These are phyloP conservation scores for Trematomus loennbergii DNA, from an alignment of 2,113 vertebrate genomes.

Conservation along the genomic window DNA sequence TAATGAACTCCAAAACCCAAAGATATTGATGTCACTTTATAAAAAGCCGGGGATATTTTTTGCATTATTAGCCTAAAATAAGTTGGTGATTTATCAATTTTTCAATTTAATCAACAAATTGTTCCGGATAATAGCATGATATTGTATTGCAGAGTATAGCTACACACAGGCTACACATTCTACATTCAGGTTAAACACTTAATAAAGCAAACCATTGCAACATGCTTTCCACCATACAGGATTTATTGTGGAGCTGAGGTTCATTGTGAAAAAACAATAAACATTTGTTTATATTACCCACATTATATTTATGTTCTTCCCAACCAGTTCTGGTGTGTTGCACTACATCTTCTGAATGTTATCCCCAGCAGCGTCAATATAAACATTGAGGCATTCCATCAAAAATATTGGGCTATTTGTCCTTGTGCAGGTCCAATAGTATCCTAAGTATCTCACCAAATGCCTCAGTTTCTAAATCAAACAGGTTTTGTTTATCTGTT, in stretches of 20 bases:
- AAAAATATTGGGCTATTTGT: constrained; percentile 9
- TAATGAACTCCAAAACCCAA: neutral
- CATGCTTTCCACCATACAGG: neutral
- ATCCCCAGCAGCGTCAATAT: neutral
- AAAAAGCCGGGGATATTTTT: neutral
- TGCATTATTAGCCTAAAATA: neutral
- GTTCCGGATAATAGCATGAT: neutral
- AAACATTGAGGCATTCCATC: neutral
- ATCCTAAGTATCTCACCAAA: constrained; percentile 48
- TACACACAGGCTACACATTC: neutral
- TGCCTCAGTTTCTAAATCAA: constrained; percentile 13
- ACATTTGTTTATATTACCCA: neutral
- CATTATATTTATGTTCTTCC: neutral
- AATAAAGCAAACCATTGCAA: neutral
- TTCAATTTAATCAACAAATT: neutral
- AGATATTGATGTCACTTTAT: neutral
- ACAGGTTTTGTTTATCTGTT: constrained; percentile 32
- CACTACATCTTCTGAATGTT: neutral
- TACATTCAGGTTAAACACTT: neutral
- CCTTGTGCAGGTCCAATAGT: constrained; percentile 4
- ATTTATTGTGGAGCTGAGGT: neutral
- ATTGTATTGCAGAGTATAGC: neutral
- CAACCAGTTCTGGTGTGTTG: neutral
- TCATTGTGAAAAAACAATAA: constrained; percentile 4
- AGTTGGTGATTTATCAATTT: neutral